These are phyloP conservation scores for Dryocosmus kuriphilus DNA, from an alignment of 2,888 invertebrate species.

Conservation along the genomic window DNA sequence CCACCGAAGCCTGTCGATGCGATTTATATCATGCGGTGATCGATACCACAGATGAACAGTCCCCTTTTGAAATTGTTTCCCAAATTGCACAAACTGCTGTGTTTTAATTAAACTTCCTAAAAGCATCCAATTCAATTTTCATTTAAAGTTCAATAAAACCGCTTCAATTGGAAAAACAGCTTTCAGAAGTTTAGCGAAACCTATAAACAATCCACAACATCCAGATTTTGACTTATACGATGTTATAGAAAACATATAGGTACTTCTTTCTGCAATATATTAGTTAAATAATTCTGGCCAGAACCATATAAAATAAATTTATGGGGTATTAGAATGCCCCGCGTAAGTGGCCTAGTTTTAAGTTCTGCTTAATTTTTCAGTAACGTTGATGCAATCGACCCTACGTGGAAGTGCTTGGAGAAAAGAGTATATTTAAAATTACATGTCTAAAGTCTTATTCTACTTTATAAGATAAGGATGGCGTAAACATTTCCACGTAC, in stretches of 20 bases:
- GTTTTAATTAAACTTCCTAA: background rate
- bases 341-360: background rate
- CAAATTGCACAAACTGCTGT: constrained; percentile 4
- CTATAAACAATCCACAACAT: no score
- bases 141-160: no score
- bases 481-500: no score
- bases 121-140: no score
- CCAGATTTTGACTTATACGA: no score
- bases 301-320: no score
- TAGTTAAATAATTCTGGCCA: no score
- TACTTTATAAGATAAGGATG: no score
- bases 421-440: constrained; percentile 30
- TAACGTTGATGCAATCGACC: background rate
- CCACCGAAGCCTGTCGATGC: constrained; percentile 17
- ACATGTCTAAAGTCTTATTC: background rate
- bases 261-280: no score
- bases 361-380: constrained; percentile 14
- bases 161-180: no score
- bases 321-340: background rate
- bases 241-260: no score
- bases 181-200: no score
- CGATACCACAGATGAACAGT: constrained; percentile 8
- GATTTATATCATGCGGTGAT: constrained; percentile 10
- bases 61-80: constrained; percentile 16
- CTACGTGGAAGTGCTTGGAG: constrained; percentile 1